A percentile compares a stretch with the other conserved stretches of the same genome.
Evolutionary conservation across 2,888 invertebrate genomes (phyloP).

Genomic region (Byasa hedistus): DNA sequence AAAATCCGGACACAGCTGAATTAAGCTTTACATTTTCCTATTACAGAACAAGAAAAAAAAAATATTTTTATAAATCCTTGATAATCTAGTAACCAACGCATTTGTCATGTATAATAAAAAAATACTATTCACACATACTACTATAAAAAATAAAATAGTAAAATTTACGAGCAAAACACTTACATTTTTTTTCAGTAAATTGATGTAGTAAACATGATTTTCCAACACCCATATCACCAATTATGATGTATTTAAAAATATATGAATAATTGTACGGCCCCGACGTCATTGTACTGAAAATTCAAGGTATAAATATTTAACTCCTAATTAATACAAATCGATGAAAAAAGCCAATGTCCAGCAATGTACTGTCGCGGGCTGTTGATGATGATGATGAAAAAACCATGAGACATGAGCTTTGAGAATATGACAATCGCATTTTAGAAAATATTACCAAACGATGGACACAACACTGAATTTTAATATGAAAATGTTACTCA

Average conservation of each 20-base stretch:
- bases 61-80: too few species aligned
- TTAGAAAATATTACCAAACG: not conserved
- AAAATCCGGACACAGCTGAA: too few species aligned
- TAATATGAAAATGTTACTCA: not conserved
- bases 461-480: conserved; percentile 1
- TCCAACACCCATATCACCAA: conserved; percentile 99
- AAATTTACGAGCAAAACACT: conserved; percentile 80
- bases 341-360: not conserved
- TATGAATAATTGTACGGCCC: conserved; percentile 99
- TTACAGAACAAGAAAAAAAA: too few species aligned
- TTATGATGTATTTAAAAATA: conserved; percentile 99
- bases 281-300: conserved; percentile 86
- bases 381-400: too few species aligned
- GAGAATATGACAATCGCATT: too few species aligned
- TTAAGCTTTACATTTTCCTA: too few species aligned
- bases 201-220: conserved; percentile 99
- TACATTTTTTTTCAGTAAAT: conserved; percentile 99
- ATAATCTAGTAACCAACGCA: too few species aligned
- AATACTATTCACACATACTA: too few species aligned
- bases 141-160: too few species aligned
- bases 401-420: too few species aligned
- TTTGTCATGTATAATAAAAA: too few species aligned
- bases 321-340: not conserved
- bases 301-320: not conserved
- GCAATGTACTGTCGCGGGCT: too few species aligned